Percentiles rank a stretch among this genome's conserved stretches.
phyloP scores from a whole-genome alignment of 2,888 invertebrate species.

The Acanthosepion pharaonis region DNA sequence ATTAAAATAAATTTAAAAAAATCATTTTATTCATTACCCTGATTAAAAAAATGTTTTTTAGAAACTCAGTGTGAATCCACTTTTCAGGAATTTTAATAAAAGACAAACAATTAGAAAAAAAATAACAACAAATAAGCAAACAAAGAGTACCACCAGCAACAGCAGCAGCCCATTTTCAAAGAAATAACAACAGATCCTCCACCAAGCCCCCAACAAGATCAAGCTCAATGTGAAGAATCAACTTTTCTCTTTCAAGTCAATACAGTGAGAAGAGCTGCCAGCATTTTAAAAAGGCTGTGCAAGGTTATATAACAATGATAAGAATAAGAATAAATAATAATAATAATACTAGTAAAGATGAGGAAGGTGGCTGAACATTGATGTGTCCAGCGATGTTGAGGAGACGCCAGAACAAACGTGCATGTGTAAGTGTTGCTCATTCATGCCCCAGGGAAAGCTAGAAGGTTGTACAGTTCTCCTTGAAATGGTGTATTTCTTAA shows the following conservation, averaged over 20 bases:
- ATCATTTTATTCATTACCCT: neutral
- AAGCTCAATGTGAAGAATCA: neutral
- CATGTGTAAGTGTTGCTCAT: slow-evolving; percentile 46
- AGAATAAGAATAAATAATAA: neutral
- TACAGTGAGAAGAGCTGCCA: neutral
- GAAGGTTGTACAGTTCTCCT: slow-evolving; percentile 97
- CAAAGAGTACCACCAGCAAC: neutral
- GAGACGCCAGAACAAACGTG: slow-evolving; percentile 39
- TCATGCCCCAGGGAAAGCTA: slow-evolving; percentile 86
- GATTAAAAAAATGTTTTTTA: neutral
- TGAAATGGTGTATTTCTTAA: slow-evolving; percentile 89
- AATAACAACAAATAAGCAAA: neutral
- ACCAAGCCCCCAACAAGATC: slow-evolving; percentile 33
- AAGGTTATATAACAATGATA: slow-evolving; percentile 1
- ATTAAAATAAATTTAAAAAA: neutral
- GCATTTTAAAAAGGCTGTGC: neutral
- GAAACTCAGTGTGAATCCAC: neutral
- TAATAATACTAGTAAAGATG: neutral
- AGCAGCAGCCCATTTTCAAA: neutral
- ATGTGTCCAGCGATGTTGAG: slow-evolving; percentile 42
- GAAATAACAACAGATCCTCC: neutral
- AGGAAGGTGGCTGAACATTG: slow-evolving; percentile 14
- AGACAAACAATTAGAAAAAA: neutral
- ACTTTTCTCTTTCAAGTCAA: neutral
- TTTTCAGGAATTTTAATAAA: neutral